A percentile compares a stretch with the other conserved stretches of the same genome.
Evolutionary conservation across 2,797 vertebrate species (phyloP).

Genomic region (Acipenser oxyrinchus): DNA sequence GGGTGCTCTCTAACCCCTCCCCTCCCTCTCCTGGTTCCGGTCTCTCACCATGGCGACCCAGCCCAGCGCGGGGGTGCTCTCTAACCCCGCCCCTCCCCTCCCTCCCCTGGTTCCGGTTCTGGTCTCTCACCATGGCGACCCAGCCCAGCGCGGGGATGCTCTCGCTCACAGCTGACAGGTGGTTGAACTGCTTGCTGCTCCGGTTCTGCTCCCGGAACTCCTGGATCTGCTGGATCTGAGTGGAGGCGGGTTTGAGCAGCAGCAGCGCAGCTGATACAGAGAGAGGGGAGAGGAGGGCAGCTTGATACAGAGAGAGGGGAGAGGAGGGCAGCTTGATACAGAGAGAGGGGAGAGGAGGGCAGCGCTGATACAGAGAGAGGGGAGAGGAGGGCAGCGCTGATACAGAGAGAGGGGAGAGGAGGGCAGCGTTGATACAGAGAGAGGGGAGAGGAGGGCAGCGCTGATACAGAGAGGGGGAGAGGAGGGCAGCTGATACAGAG

Average conservation of each 20-base stretch:
- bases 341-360: no score
- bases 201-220: constrained; percentile 81
- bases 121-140: no score
- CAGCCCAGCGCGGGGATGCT: constrained; percentile 50
- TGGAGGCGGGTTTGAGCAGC: constrained; percentile 77
- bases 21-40: not conserved
- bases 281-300: no score
- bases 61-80: constrained; percentile 63
- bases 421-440: not conserved
- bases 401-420: no score
- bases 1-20: constrained; percentile 48
- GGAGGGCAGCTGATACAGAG: no score
- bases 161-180: constrained; percentile 84
- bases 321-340: not conserved
- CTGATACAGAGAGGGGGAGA: no score
- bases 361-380: not conserved
- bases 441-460: not conserved
- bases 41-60: constrained; percentile 67
- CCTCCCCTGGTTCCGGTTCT: no score
- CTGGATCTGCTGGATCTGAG: constrained; percentile 75
- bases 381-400: not conserved
- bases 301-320: not conserved
- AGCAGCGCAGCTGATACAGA: constrained; percentile 35
- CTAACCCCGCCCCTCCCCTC: constrained; percentile 14
- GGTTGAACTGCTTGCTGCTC: constrained; percentile 80